Evolutionary conservation across 2,888 invertebrate genomes (phyloP).

Genomic region (Lordiphosa andalusiaca): DNA sequence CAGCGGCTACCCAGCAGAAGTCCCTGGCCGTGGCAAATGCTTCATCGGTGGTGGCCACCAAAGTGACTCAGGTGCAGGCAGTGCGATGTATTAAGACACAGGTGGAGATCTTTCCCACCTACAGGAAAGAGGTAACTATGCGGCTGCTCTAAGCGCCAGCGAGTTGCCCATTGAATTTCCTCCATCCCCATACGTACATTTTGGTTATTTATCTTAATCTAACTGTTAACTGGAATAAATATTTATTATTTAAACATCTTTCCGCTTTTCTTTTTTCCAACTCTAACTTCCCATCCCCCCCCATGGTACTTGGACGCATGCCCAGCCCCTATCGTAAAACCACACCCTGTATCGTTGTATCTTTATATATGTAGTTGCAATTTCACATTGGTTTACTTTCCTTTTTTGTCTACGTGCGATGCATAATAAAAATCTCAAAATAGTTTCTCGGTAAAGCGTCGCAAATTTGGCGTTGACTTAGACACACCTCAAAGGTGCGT

Average conservation of each 20-base stretch:
- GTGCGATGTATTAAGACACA: slow-evolving; percentile 78
- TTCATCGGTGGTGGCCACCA: slow-evolving; percentile 39
- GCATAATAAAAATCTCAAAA: slow-evolving; percentile 60
- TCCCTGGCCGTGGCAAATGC: not conserved
- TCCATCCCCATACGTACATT: slow-evolving; percentile 12
- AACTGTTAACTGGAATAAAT: slow-evolving; percentile 65
- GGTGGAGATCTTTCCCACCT: slow-evolving; percentile 79
- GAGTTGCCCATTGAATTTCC: slow-evolving; percentile 6
- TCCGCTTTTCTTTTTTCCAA: slow-evolving; percentile 22
- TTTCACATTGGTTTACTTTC: slow-evolving; percentile 70
- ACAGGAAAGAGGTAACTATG: slow-evolving; percentile 81
- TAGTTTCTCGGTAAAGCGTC: slow-evolving; percentile 31
- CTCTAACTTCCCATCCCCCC: not conserved
- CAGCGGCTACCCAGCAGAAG: slow-evolving; percentile 40
- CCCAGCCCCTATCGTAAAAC: slow-evolving; percentile 2
- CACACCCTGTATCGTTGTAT: slow-evolving; percentile 14
- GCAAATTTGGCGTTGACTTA: slow-evolving; percentile 27
- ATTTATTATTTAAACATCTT: slow-evolving; percentile 31
- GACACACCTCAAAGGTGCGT: slow-evolving; percentile 57
- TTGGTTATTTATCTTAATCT: slow-evolving; percentile 40
- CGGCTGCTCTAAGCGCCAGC: slow-evolving; percentile 64
- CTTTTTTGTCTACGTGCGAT: slow-evolving; percentile 64
- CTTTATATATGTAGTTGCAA: slow-evolving; percentile 35
- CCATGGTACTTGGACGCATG: slow-evolving; percentile 5
- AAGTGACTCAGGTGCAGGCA: slow-evolving; percentile 75